These are phyloP conservation scores for Bombus turneri DNA, from an alignment of 1,140 invertebrate genomes.

Conservation along the genomic window DNA sequence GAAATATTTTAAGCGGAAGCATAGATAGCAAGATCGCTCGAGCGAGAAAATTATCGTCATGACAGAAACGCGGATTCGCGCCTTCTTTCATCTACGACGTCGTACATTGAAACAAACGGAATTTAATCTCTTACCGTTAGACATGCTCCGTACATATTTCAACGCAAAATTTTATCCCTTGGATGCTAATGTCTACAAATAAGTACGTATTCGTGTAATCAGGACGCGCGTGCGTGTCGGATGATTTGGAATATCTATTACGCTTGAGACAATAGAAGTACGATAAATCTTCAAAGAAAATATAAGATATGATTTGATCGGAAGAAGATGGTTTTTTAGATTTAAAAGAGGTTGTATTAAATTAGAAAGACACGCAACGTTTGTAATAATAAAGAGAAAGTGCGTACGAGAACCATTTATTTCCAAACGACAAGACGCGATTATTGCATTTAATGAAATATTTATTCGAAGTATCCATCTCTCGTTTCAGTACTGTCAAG, in stretches of 20 bases:
- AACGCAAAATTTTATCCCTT: slow-evolving; percentile 30
- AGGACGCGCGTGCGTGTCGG: not conserved
- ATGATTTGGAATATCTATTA: not conserved
- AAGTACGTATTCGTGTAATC: not conserved
- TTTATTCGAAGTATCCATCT: not conserved
- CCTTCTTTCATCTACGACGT: not conserved
- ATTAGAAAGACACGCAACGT: not conserved
- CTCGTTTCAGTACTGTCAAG: not conserved
- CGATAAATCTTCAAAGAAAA: not conserved
- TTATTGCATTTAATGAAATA: not conserved
- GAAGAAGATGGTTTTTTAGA: not conserved
- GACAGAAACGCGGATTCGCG: not conserved
- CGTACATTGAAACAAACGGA: slow-evolving; percentile 34
- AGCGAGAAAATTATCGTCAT: slow-evolving; percentile 19
- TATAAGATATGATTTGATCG: not conserved
- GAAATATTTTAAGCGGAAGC: not conserved
- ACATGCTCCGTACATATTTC: slow-evolving; percentile 40
- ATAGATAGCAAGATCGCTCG: too few species aligned
- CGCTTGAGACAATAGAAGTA: not conserved
- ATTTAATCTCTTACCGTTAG: slow-evolving; percentile 47
- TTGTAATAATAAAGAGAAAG: not conserved
- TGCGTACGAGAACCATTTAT: not conserved
- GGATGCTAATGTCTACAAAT: not conserved
- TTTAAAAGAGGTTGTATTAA: not conserved
- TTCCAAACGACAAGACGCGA: not conserved